phyloP scores from a whole-genome alignment of 2,113 vertebrate species.

The Colaptes auratus region DNA sequence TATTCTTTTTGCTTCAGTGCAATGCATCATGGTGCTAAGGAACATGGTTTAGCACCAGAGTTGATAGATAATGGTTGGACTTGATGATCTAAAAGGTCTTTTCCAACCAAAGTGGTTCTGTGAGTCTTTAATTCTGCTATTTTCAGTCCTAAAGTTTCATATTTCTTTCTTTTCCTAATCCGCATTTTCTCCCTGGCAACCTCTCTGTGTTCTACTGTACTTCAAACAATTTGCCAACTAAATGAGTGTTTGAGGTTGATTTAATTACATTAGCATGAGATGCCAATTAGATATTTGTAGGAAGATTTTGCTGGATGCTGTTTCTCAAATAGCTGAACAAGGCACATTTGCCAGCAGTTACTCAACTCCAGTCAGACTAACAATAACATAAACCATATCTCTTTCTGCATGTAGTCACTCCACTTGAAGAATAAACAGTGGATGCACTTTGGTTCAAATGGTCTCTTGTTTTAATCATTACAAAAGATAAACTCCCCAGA shows the following conservation, averaged over 20 bases:
- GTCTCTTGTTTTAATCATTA: background rate
- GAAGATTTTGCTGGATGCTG: background rate
- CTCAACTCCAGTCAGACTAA: background rate
- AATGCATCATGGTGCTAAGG: too few species aligned
- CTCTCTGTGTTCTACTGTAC: background rate
- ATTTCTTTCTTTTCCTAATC: background rate
- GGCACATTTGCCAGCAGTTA: background rate
- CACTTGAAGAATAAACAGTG: constrained; percentile 16
- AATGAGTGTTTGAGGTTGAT: background rate
- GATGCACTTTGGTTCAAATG: background rate
- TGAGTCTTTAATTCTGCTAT: background rate
- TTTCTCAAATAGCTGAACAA: constrained; percentile 17
- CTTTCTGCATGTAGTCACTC: background rate
- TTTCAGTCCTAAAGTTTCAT: background rate
- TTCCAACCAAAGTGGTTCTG: too few species aligned
- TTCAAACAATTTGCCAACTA: background rate
- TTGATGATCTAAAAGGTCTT: too few species aligned
- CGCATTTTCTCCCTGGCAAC: background rate
- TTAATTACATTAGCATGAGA: constrained; percentile 8
- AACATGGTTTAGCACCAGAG: too few species aligned
- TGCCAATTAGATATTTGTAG: constrained; percentile 3
- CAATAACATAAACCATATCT: constrained; percentile 11
- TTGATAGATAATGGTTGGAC: too few species aligned
- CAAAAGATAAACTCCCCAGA: background rate
- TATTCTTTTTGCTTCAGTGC: too few species aligned